Evolutionary conservation across 2,888 invertebrate genomes (phyloP), one percentile per base, ranked within the genome.

Genomic region (Trissonchulus latispiculum): DNA sequence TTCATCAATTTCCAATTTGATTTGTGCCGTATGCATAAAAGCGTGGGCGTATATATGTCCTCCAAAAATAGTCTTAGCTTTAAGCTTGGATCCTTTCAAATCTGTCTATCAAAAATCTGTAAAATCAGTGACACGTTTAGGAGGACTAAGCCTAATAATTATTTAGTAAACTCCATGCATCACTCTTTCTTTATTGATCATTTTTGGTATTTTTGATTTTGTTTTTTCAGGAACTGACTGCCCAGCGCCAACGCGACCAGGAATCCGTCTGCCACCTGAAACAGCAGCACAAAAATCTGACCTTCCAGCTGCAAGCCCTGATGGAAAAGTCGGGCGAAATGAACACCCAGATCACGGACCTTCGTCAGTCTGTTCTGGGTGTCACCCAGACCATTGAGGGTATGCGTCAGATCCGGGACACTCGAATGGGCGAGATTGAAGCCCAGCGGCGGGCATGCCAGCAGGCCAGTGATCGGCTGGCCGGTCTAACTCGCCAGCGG

Each of bases 341-440:
- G 71, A 90, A 90, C 8, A 89, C 89, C 77, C 90, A 90, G 82
- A 91, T 93, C 77, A 89, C 77, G 2, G 75, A 76, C 32, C 74
- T 77, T 29, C 73, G 80, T 0, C 75, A 77, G 36, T 68, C 70
- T 8, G 80, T 80, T 67, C 75, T 80, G 61, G 72, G 64, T 2
- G 78, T 80, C 37, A 78, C 79, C 15, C 75, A 75, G 69, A 70
- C 72, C 31, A 61, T 76, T 72, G 62, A 76, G 72, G 74, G 77
- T 0, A 96, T 96, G 96, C 79, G 88, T 72, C 88, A 90, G 0
- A 92, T 92, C n/a, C 88, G 97, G 1, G 97, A 99, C 83, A 86
- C 90, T 0, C 93, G 93, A 78, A 89, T 96, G 87, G 87, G 89
- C 1, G 93, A 93, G 78, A 83, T 82, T 28, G 77, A 79, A 37